Conservation (phyloP, 2,888 invertebrate genomes). For the Panopea generosa region DNA sequence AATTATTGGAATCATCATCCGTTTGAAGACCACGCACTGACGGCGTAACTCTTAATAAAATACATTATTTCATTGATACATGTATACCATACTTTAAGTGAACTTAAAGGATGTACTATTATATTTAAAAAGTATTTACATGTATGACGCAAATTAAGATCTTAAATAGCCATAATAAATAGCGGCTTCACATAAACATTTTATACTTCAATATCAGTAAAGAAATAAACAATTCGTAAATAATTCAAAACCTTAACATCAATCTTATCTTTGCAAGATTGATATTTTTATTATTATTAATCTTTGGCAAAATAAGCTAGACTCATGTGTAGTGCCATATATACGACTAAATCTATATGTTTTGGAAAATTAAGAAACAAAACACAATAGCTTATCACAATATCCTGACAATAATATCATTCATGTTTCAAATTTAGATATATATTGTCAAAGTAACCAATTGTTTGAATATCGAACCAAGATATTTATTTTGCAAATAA, state of each 20-base stretch:
- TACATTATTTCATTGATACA: conserved; percentile 3
- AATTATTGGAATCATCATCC: conserved; percentile 1
- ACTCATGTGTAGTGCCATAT: conserved; percentile 1
- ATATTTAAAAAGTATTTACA: conserved; percentile 1
- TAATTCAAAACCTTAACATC: conserved; percentile 3
- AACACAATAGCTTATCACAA: conserved; percentile 3
- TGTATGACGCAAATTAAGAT: conserved; percentile 3
- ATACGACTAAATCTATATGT: conserved; percentile 1
- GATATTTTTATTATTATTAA: conserved; percentile 3
- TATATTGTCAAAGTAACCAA: conserved; percentile 3
- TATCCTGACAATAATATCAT: conserved; percentile 3
- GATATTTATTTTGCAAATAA: conserved; percentile 2
- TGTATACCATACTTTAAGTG: background rate
- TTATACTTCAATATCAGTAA: conserved; percentile 3
- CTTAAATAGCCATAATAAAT: conserved; percentile 2
- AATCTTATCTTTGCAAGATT: conserved; percentile 1
- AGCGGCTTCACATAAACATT: conserved; percentile 2
- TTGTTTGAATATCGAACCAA: conserved; percentile 1
- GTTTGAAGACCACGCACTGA: background rate
- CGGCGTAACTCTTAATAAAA: background rate
- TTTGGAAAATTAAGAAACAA: conserved; percentile 1
- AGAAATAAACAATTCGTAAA: conserved; percentile 3
- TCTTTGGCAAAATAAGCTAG: conserved; percentile 3
- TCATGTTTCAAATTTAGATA: conserved; percentile 1
- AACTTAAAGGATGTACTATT: conserved; percentile 2